phyloP scores from a whole-genome alignment of 2,113 vertebrate species.

The Esox niger region DNA sequence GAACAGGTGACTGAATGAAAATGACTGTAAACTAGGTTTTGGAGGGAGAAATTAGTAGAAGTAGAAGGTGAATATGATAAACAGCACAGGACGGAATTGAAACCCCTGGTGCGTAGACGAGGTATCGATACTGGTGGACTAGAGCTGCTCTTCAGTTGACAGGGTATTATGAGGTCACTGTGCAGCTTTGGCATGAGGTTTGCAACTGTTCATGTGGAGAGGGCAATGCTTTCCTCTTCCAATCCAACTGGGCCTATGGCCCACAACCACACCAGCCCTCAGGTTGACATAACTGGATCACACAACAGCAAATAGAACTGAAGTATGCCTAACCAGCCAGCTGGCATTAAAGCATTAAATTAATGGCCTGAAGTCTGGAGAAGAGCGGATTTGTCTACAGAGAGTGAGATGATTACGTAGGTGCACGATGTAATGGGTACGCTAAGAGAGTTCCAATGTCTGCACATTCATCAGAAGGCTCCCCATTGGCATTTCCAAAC shows the following conservation, averaged over 20 bases:
- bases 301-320: background rate
- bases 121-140: slow-evolving; percentile 12
- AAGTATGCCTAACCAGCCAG: no score
- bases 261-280: no score
- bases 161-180: background rate
- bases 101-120: slow-evolving; percentile 8
- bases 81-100: background rate
- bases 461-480: no score
- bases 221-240: background rate
- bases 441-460: no score
- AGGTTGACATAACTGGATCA: slow-evolving; percentile 11
- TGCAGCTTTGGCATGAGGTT: background rate
- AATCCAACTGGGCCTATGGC: background rate
- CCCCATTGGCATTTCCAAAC: background rate
- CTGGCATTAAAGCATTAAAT: no score
- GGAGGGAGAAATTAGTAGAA: background rate
- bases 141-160: slow-evolving; percentile 3
- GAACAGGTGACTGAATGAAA: background rate
- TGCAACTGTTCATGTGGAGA: background rate
- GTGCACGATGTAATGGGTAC: no score
- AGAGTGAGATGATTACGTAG: no score
- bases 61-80: no score
- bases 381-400: no score
- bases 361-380: no score
- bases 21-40: background rate